These are phyloP conservation scores for Metalampra italica DNA, from an alignment of 2,888 invertebrate genomes.

Conservation along the genomic window DNA sequence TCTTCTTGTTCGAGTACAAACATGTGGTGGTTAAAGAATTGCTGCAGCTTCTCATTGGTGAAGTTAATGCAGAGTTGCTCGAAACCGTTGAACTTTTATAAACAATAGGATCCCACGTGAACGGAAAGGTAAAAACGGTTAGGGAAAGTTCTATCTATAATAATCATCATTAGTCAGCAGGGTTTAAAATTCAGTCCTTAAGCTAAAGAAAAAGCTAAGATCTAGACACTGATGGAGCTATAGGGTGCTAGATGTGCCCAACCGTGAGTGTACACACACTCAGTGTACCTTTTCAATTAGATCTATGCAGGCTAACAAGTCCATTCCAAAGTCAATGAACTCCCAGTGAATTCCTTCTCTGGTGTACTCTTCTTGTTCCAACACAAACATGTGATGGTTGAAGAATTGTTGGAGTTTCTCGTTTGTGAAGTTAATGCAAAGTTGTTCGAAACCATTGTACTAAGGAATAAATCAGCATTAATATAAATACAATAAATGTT, in stretches of 20 bases:
- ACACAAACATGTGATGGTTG: slow-evolving; percentile 99
- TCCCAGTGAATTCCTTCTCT: slow-evolving; percentile 98
- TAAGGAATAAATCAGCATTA: slow-evolving; percentile 74
- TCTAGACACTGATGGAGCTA: slow-evolving; percentile 31
- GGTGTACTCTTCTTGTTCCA: slow-evolving; percentile 99
- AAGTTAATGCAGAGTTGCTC: slow-evolving; percentile 99
- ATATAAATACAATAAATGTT: slow-evolving; percentile 22
- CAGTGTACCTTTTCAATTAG: slow-evolving; percentile 96
- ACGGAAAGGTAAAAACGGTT: slow-evolving; percentile 38
- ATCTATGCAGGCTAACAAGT: slow-evolving; percentile 98
- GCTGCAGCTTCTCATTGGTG: slow-evolving; percentile 98
- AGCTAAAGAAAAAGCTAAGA: slow-evolving; percentile 21
- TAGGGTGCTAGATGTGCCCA: slow-evolving; percentile 26
- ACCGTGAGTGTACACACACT: slow-evolving; percentile 46
- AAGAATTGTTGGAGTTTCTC: slow-evolving; percentile 99
- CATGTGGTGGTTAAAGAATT: slow-evolving; percentile 99
- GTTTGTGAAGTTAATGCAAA: slow-evolving; percentile 99
- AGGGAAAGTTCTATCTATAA: slow-evolving; percentile 19
- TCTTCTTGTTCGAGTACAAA: slow-evolving; percentile 98
- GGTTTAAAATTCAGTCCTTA: slow-evolving; percentile 24
- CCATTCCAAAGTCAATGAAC: slow-evolving; percentile 99
- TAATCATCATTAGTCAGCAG: slow-evolving; percentile 41
- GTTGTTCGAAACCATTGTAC: slow-evolving; percentile 99
- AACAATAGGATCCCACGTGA: slow-evolving; percentile 54
- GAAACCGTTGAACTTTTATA: slow-evolving; percentile 92